These are phyloP conservation scores for Indri indri DNA, from an alignment of 2,113 vertebrate species.

Conservation along the genomic window DNA sequence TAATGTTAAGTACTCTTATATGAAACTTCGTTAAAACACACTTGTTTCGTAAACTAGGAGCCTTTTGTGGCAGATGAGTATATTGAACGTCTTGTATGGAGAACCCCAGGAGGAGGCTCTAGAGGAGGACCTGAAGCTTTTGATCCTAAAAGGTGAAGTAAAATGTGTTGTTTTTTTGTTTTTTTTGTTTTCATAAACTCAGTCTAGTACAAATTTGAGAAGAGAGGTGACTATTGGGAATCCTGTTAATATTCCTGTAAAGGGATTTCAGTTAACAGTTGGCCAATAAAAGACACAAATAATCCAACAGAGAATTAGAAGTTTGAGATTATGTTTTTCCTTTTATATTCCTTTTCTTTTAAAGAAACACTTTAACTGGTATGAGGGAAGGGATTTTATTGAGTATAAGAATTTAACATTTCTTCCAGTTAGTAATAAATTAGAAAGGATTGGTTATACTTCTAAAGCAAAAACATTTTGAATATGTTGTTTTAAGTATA, in stretches of 20 bases:
- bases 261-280: slow-evolving; percentile 37
- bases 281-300: neutral
- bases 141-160: slow-evolving; percentile 96
- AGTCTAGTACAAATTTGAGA: neutral
- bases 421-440: slow-evolving; percentile 31
- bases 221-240: neutral
- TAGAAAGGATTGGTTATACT: neutral
- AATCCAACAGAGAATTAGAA: neutral
- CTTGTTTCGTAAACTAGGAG: slow-evolving; percentile 88
- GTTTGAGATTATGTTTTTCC: neutral
- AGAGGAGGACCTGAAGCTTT: slow-evolving; percentile 97
- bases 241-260: neutral
- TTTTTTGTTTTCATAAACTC: neutral
- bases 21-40: slow-evolving; percentile 63
- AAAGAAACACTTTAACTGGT: slow-evolving; percentile 13
- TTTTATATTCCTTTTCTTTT: slow-evolving; percentile 44
- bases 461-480: slow-evolving; percentile 27
- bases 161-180: neutral
- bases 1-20: slow-evolving; percentile 49
- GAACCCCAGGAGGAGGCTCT: slow-evolving; percentile 97
- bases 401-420: slow-evolving; percentile 28
- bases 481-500: slow-evolving; percentile 42
- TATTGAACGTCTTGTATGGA: slow-evolving; percentile 98
- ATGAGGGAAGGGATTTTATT: slow-evolving; percentile 28
- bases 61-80: slow-evolving; percentile 99